Percentiles rank a stretch among this genome's conserved stretches.
Evolutionary conservation across 2,113 vertebrate species (phyloP).

Genomic region (Poeciliopsis prolifica): DNA sequence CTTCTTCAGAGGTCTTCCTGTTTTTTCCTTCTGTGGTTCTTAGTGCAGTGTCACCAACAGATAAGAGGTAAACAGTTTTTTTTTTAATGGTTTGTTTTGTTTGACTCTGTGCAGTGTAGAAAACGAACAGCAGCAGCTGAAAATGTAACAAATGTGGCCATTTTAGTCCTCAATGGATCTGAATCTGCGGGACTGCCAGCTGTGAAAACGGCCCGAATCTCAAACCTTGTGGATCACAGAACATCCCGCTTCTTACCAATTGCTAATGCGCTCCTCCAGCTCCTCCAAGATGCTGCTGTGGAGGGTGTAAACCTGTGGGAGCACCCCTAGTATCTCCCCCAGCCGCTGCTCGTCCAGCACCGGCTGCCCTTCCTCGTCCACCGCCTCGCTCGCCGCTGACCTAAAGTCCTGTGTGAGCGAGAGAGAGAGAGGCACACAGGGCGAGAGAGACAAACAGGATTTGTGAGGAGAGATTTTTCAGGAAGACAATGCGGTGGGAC

Average conservation of each 20-base stretch:
- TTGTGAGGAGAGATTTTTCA: neutral
- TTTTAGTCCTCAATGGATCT: too few relatives aligned
- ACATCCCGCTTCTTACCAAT: constrained; percentile 81
- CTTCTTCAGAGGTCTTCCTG: too few relatives aligned
- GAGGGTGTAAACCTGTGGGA: constrained; percentile 86
- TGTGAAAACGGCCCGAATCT: too few relatives aligned
- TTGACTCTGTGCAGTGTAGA: too few relatives aligned
- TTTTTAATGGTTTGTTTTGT: too few relatives aligned
- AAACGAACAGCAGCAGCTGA: too few relatives aligned
- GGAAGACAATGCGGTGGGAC: constrained; percentile 1
- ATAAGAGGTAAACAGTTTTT: too few relatives aligned
- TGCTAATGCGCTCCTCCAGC: constrained; percentile 85
- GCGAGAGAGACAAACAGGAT: constrained; percentile 12
- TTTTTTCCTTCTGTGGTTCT: too few relatives aligned
- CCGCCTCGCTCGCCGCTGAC: constrained; percentile 74
- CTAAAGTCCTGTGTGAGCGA: constrained; percentile 84
- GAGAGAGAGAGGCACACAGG: neutral
- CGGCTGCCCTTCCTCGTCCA: constrained; percentile 78
- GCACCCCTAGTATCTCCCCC: constrained; percentile 81
- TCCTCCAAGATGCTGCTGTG: constrained; percentile 88
- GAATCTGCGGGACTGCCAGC: too few relatives aligned
- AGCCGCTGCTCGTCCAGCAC: constrained; percentile 82
- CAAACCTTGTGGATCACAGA: neutral
- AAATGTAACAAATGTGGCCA: too few relatives aligned
- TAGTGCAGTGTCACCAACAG: too few relatives aligned